Evolutionary conservation across 1,140 invertebrate species (phyloP), one percentile per base, ranked within the genome.

Genomic region (Stenopsyche tienmushanensis): DNA sequence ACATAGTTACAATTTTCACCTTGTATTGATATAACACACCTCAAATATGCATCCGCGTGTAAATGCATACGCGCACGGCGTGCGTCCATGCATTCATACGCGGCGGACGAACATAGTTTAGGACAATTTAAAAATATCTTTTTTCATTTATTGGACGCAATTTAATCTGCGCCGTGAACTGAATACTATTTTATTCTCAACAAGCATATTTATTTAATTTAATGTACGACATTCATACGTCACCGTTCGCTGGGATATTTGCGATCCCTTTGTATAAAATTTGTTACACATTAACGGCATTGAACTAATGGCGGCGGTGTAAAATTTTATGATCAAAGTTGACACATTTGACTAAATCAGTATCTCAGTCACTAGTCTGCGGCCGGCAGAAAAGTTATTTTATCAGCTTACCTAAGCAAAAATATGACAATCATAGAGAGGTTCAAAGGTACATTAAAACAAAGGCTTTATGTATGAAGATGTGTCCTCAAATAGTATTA

Each of bases 281-380:
- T 69, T 55, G 64, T 65, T 69, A 66, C 64, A 69, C 67, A 66
- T 52, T 63, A 69, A 69, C 63, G 29, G 60, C 60, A 52, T 52
- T 44, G 60, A 18, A 52, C 60, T 62, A 62, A 62, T 62, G 60
- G 67, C 58, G 67, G 67, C 63, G 63, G 62, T 64, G 55, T 68
- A 64, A 59, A 60, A 62, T 55, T 18, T 25, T 39, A 69, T 64
- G 29, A 69, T 65, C 42, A 53, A 65, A 42, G 55, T 60, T 50
- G 63, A 65, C 67, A 58, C 47, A 50, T 41, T 65, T 29, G 25
- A 60, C 62, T 68, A 62, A 24, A 20, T 60, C 34, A 50, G 65
- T 25, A 53, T 42, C 49, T 58, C 66, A 53, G 44, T 54, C 55
- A 53, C 54, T 42, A 45, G 21, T 44, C 42, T 58, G 42, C 57